Base-by-base conservation (phyloP, 2,888 invertebrate genomes). In the Phengaris arion region DNA sequence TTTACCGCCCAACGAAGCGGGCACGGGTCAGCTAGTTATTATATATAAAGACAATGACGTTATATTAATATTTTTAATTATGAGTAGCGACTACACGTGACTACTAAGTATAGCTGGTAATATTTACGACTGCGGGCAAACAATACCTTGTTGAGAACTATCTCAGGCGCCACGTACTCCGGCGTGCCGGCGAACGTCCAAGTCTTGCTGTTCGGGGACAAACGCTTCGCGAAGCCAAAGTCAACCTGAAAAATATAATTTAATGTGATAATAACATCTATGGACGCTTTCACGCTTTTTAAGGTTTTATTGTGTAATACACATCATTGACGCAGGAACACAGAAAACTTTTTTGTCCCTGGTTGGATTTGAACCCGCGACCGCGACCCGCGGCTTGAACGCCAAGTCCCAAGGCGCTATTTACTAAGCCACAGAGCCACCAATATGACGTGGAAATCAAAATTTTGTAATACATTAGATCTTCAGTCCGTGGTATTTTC, bases 171-270 rank as follows among this genome's bases (percentile, higher is more conserved):
- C 6, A 97, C 96, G 84, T 97, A 97, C 86, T 98, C 98, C 0
- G 98, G 98, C 0, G 98, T 99, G 12, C 99, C 99, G 74, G 98
- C 98, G 90, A 99, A 99, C 0, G 98, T 98, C 95, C 97, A 98
- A 0, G 98, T 98, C 89, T 98, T 98, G 77, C 95, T 94, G 76
- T 97, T 96, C 4, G 95, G 91, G 0, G 96, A 95, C 77, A 99
- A 94, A 82, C 96, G 95, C 87, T 98, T 98, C 22, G 98, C 98
- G 87, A 98, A 99, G 12, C 99, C 98, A 89, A 99, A 99, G 88
- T 99, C 98, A 48, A 97, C 97, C 95, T 96, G 80, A 68, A 86
- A 84, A 12, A 64, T 22, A 22, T 22, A 22, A 22, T 5, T 15
- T 10, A 22, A 22, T 22, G 22, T 22, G 22, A 22, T 22, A 22